Base-by-base conservation (phyloP, 23 tunicate species). In the Oikopleura albicans region DNA sequence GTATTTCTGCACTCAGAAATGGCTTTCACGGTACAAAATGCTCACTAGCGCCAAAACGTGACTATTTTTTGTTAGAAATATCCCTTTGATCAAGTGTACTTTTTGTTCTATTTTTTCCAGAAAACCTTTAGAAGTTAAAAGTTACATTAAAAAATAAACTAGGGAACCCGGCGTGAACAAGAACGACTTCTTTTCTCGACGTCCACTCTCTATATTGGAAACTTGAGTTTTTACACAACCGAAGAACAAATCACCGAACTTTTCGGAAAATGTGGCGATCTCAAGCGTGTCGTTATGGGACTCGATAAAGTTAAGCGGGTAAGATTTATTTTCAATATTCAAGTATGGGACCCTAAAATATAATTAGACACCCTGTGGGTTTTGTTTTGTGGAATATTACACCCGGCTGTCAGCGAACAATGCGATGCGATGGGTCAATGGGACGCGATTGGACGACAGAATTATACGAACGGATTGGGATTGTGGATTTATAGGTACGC, bases 391-490 rank as follows among this genome's bases (percentile, higher is more conserved):
- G 66, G 99, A 95, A 92, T 95, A 90, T 66, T 85, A 86, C 41
- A 86, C 89, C 0, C 87, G 96, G 29, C 83, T 83, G 4, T 84
- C 83, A 1, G 96, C 99, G 2, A 89, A 87, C 39, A 87, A 95
- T 66, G 90, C 90, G 2, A 84, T 95, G 86, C 59, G 99, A 1
- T 95, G 89, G 41, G 85, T 95, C 66, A 95, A 95, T 76, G 99
- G 99, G 39, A 95, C 99, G 1, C 84, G 99, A 4, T 85, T 95
- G 35, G 99, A 95, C 87, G 99, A 95, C 83, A 83, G 99, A 66
- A 94, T 95, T 84, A 91, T 95, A 40, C 83, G 99, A 75, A 90
- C 96, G 33, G 99, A 95, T 79, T 95, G 96, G 96, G 99, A 95
- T 87, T 92, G 92, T 41, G 99, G 99, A 16, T 95, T 95, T 83